Evolutionary conservation across 2,797 vertebrate species (phyloP).

Genomic region (Chelon auratus): DNA sequence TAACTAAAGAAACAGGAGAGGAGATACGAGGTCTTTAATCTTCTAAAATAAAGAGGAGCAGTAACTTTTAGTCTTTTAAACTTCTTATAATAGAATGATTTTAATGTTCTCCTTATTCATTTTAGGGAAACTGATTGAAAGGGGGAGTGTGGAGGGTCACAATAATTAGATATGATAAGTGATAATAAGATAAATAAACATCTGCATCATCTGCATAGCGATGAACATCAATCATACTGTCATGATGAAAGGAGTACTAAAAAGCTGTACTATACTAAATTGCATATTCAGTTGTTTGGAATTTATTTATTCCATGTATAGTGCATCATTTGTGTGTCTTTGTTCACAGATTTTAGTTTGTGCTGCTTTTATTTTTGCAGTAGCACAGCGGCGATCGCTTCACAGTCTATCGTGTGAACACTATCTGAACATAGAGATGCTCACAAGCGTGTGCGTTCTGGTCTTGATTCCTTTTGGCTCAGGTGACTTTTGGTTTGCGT

Average conservation of each 20-base stretch:
- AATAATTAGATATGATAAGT: background rate
- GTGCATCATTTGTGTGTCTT: no score
- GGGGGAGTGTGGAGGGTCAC: background rate
- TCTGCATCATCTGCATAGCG: background rate
- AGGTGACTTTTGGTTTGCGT: constrained; percentile 78
- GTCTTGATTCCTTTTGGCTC: constrained; percentile 81
- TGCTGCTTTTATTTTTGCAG: background rate
- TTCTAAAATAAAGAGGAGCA: background rate
- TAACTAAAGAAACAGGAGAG: background rate
- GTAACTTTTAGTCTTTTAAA: background rate
- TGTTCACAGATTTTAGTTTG: background rate
- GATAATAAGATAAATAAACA: background rate
- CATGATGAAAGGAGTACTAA: background rate
- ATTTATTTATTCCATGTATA: no score
- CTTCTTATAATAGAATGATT: background rate
- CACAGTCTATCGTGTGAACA: background rate
- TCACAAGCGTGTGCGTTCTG: constrained; percentile 1
- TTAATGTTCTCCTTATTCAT: background rate
- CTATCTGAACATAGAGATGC: constrained; percentile 12
- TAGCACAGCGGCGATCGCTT: background rate
- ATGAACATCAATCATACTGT: background rate
- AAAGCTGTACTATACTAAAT: background rate
- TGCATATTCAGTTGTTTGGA: no score
- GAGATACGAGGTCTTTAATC: background rate
- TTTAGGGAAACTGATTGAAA: background rate